Percentiles rank a stretch among this genome's conserved stretches.
phyloP scores from a whole-genome alignment of 2,113 vertebrate species.

The Pygoscelis antarcticus region DNA sequence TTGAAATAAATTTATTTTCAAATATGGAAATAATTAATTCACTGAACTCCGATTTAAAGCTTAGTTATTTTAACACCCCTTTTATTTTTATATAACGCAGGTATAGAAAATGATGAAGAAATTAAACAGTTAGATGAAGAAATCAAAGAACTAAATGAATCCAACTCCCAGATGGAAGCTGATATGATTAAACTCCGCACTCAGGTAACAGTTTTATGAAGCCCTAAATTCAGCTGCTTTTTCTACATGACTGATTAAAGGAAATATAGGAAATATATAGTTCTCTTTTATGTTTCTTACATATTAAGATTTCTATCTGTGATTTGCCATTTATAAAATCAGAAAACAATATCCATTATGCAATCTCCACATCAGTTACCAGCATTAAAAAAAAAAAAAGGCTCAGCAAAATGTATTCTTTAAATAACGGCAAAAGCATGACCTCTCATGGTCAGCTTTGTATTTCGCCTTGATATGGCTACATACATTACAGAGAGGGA shows the following conservation, averaged over 20 bases:
- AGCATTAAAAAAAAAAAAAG: not conserved
- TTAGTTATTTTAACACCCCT: slow-evolving; percentile 1
- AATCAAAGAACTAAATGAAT: slow-evolving; percentile 98
- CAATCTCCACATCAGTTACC: not conserved
- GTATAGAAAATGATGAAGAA: slow-evolving; percentile 95
- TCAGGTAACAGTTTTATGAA: slow-evolving; percentile 87
- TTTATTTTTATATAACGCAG: slow-evolving; percentile 69
- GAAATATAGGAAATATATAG: not conserved
- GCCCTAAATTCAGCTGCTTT: slow-evolving; percentile 43
- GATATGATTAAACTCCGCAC: slow-evolving; percentile 99
- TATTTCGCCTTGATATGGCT: not conserved
- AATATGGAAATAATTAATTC: slow-evolving; percentile 5
- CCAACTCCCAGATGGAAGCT: slow-evolving; percentile 97
- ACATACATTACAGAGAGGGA: not conserved
- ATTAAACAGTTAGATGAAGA: slow-evolving; percentile 99
- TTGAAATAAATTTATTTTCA: slow-evolving; percentile 23
- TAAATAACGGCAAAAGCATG: not conserved
- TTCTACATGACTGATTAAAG: not conserved
- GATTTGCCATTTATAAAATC: not conserved
- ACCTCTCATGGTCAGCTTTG: not conserved
- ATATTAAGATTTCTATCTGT: not conserved
- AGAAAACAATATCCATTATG: not conserved
- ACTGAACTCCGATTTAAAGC: not conserved
- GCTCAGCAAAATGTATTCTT: not conserved
- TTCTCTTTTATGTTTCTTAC: not conserved